These are phyloP conservation scores for Drosophila hydei DNA, from an alignment of 1,140 invertebrate species.

Conservation along the genomic window DNA sequence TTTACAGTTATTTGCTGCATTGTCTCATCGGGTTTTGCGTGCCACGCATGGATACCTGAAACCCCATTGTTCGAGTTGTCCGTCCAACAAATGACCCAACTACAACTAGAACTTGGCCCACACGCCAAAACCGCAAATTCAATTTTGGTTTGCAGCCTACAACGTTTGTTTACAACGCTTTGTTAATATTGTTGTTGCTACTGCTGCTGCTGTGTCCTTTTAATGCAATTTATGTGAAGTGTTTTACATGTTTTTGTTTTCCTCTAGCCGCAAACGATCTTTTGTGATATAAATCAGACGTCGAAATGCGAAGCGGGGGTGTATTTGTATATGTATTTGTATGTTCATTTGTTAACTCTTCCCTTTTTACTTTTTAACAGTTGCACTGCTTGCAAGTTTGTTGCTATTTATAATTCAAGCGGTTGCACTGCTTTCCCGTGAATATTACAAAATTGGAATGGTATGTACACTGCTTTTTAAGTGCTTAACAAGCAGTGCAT, in stretches of 20 bases:
- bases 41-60: slow-evolving; percentile 10
- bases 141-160: slow-evolving; percentile 73
- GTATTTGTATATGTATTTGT: neutral
- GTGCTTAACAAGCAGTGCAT: neutral
- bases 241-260: slow-evolving; percentile 62
- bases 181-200: slow-evolving; percentile 27
- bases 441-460: too few species aligned
- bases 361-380: neutral
- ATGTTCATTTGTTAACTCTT: neutral
- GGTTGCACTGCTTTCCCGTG: too few species aligned
- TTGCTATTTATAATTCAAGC: too few species aligned
- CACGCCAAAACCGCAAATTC: slow-evolving; percentile 70
- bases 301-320: neutral
- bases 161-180: slow-evolving; percentile 60
- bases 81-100: neutral
- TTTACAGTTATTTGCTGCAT: slow-evolving; percentile 72
- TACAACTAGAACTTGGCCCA: slow-evolving; percentile 20
- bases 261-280: slow-evolving; percentile 65
- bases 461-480: neutral
- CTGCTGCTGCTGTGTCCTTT: slow-evolving; percentile 35
- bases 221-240: slow-evolving; percentile 77
- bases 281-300: slow-evolving; percentile 39
- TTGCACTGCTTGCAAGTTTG: neutral
- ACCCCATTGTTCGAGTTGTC: slow-evolving; percentile 28
- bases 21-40: slow-evolving; percentile 19